Percentiles rank a stretch among this genome's conserved stretches.
Conservation (phyloP, 2,113 vertebrate species). For the Catharus fuscescens region DNA sequence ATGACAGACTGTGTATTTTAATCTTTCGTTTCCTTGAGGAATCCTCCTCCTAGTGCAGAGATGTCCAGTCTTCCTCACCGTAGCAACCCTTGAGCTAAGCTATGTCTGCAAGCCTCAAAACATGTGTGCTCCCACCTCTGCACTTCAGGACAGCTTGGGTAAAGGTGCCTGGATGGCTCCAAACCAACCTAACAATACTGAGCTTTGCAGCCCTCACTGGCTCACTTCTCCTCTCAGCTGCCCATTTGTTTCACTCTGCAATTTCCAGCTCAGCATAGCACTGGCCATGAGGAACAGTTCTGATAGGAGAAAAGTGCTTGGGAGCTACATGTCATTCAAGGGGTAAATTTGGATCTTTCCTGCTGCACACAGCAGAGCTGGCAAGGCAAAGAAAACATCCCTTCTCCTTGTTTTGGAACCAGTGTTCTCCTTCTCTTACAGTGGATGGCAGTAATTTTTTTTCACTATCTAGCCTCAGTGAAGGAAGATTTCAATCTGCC, state of each 20-base stretch:
- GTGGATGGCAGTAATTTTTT: neutral
- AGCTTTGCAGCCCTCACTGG: neutral
- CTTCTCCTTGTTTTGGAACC: neutral
- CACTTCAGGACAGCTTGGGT: neutral
- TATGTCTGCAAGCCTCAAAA: neutral
- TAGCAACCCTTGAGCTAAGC: neutral
- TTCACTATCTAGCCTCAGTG: neutral
- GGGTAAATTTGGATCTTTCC: neutral
- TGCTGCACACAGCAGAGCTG: neutral
- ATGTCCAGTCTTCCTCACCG: neutral
- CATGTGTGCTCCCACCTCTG: neutral
- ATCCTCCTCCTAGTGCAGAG: neutral
- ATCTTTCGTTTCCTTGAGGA: neutral
- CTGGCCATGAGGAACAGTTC: neutral
- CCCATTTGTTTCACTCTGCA: neutral
- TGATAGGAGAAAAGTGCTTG: neutral
- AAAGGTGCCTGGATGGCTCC: neutral
- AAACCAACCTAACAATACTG: accelerated
- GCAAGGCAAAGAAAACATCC: neutral
- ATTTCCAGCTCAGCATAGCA: neutral
- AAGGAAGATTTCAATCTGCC: neutral
- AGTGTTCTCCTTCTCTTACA: neutral
- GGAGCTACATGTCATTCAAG: neutral
- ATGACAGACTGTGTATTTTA: neutral
- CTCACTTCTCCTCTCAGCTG: neutral